Conservation (phyloP, 2,888 invertebrate species). For the Cheilosia vernalis region DNA sequence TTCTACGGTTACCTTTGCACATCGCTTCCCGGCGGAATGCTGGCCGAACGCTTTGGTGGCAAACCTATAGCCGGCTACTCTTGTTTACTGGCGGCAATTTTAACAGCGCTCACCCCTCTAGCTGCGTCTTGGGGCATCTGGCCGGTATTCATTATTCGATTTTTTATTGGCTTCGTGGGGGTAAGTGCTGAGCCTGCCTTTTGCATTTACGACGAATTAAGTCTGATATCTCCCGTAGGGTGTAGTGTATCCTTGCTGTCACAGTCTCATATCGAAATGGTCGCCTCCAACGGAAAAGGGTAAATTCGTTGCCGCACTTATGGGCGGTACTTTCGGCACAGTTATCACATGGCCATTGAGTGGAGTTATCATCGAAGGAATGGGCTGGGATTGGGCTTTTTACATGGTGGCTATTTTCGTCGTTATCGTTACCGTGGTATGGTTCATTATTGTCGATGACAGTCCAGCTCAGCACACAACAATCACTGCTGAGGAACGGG, state of each 20-base stretch:
- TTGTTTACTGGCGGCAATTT: slow-evolving; percentile 82
- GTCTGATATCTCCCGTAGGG: slow-evolving; percentile 83
- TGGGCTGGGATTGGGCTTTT: slow-evolving; percentile 88
- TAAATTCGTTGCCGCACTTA: slow-evolving; percentile 88
- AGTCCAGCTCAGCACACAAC: slow-evolving; percentile 86
- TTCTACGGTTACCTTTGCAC: slow-evolving; percentile 89
- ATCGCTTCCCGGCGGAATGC: slow-evolving; percentile 86
- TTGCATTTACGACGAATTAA: background rate
- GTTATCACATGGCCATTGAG: slow-evolving; percentile 88
- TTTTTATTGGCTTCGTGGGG: slow-evolving; percentile 86
- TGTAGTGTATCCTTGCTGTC: slow-evolving; percentile 86
- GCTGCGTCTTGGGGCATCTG: slow-evolving; percentile 86
- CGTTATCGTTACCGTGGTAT: slow-evolving; percentile 85
- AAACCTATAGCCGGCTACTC: slow-evolving; percentile 86
- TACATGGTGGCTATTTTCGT: slow-evolving; percentile 86
- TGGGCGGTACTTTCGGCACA: slow-evolving; percentile 89
- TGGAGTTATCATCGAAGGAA: slow-evolving; percentile 86
- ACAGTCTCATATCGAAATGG: slow-evolving; percentile 88
- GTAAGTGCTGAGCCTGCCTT: slow-evolving; percentile 83
- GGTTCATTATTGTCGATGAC: slow-evolving; percentile 87
- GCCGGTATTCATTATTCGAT: slow-evolving; percentile 85
- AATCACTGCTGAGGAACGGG: slow-evolving; percentile 86
- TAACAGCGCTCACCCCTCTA: slow-evolving; percentile 86
- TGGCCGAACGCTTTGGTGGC: slow-evolving; percentile 88
- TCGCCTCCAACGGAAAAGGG: slow-evolving; percentile 90